Conservation (phyloP, 2,797 vertebrate species). For the Hippoglossus hippoglossus region DNA sequence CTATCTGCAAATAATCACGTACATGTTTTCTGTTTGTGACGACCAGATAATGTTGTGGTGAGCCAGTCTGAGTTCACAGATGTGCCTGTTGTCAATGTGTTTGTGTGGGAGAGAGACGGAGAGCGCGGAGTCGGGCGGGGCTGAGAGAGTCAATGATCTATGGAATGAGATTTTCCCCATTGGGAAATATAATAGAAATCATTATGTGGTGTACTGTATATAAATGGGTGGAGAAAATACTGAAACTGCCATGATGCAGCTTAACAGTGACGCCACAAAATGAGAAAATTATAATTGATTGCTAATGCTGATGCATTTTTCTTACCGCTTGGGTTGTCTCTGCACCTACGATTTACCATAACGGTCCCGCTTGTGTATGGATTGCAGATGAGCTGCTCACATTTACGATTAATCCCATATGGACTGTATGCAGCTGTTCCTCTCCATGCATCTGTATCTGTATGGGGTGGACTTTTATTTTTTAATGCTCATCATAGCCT, state of each 20-base stretch:
- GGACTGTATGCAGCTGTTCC: slow-evolving; percentile 27
- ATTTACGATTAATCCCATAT: slow-evolving; percentile 47
- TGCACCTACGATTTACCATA: slow-evolving; percentile 35
- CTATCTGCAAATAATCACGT: too few species aligned
- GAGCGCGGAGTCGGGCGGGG: too few species aligned
- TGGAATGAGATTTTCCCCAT: too few species aligned
- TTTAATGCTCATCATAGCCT: slow-evolving; percentile 16
- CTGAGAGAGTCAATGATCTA: too few species aligned
- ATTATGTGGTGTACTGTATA: background rate
- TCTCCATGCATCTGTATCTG: slow-evolving; percentile 18
- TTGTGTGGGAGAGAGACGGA: too few species aligned
- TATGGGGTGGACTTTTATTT: background rate
- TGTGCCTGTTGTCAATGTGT: too few species aligned
- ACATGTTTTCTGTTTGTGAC: too few species aligned
- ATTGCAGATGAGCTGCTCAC: slow-evolving; percentile 29
- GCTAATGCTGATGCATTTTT: slow-evolving; percentile 32
- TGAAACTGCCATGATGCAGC: background rate
- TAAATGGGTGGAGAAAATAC: background rate
- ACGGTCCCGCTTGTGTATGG: slow-evolving; percentile 14
- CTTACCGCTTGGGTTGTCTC: slow-evolving; percentile 11
- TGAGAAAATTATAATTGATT: slow-evolving; percentile 2
- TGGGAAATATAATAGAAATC: too few species aligned
- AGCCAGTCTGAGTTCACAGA: too few species aligned
- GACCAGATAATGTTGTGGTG: too few species aligned
- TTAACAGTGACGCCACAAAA: background rate